A percentile compares a stretch with the other conserved stretches of the same genome.
Conservation (phyloP, 2,113 vertebrate genomes). For the Sinosuthora webbiana region DNA sequence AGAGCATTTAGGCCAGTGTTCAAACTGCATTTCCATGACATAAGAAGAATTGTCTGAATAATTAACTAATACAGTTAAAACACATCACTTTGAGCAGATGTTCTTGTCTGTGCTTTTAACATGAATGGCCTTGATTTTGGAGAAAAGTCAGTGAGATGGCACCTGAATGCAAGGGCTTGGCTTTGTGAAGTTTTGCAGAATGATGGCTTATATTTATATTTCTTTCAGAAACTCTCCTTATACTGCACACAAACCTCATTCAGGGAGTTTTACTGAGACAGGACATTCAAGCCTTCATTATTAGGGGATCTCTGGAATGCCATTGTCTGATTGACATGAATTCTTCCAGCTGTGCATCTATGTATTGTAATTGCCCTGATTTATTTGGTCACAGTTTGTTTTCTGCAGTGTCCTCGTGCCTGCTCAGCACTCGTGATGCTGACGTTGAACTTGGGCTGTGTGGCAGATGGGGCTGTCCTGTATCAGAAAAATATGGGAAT, state of each 20-base stretch:
- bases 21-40: background rate
- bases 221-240: background rate
- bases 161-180: background rate
- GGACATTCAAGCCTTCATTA: background rate
- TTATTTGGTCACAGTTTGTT: accelerated
- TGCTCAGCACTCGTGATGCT: accelerated
- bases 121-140: background rate
- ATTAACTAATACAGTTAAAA: background rate
- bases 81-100: background rate
- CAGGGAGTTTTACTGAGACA: background rate
- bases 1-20: background rate
- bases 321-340: background rate
- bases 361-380: background rate
- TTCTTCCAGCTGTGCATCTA: background rate
- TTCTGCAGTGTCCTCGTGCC: background rate
- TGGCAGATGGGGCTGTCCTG: background rate
- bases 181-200: background rate
- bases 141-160: background rate
- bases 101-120: background rate
- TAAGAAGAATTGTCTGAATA: background rate
- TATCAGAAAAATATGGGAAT: background rate
- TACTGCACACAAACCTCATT: background rate
- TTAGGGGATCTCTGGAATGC: background rate
- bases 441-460: background rate
- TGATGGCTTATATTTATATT: background rate